Conservation (phyloP, 1,140 invertebrate genomes). For the Dreissena rostriformis region DNA sequence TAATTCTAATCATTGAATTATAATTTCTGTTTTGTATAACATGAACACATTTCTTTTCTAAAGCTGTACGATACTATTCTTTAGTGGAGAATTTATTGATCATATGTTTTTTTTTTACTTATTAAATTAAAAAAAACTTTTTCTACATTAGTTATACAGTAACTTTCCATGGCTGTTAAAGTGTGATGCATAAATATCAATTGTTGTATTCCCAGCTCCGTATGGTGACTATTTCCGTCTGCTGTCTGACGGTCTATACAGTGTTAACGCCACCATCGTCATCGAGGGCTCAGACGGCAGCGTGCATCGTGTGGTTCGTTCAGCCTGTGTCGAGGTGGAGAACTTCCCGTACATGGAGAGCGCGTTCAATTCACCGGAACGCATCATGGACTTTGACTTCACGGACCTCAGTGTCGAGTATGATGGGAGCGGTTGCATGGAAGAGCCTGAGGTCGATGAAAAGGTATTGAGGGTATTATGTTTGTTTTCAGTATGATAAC, state of each 20-base stretch:
- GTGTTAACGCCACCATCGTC: conserved; percentile 54
- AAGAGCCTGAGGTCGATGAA: too few species aligned
- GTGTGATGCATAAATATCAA: not conserved
- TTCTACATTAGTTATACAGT: not conserved
- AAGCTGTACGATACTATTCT: too few species aligned
- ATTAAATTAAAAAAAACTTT: conserved; percentile 1
- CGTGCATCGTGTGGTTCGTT: not conserved
- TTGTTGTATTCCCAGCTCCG: conserved; percentile 59
- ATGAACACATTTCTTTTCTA: too few species aligned
- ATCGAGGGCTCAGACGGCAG: not conserved
- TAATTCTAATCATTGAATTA: too few species aligned
- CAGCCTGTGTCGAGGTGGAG: not conserved
- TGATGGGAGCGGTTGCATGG: not conserved
- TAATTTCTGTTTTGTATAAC: too few species aligned
- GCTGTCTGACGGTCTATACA: conserved; percentile 92
- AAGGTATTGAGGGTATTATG: too few species aligned
- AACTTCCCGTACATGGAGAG: not conserved
- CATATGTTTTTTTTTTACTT: not conserved
- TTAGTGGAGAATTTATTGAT: too few species aligned
- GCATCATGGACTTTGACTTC: conserved; percentile 57
- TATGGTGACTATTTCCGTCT: conserved; percentile 96
- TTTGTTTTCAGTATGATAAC: too few species aligned
- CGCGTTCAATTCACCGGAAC: conserved; percentile 14
- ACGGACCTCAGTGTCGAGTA: not conserved
- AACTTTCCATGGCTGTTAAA: not conserved